Evolutionary conservation across 2,888 invertebrate genomes (phyloP).

Genomic region (Drosophila paranaensis): DNA sequence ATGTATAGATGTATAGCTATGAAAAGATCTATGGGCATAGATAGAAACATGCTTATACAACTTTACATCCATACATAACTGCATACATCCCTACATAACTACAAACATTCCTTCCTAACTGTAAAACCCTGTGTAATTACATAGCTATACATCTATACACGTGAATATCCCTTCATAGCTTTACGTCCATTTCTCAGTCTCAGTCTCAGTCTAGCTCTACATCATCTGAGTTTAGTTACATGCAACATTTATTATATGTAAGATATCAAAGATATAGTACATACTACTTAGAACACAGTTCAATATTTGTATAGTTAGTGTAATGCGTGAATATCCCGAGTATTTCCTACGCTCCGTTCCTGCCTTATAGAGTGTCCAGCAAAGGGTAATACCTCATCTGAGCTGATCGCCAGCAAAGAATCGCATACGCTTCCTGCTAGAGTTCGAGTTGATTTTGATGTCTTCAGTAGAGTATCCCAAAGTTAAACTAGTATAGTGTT

Average conservation of each 20-base stretch:
- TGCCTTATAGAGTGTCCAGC: too few species aligned
- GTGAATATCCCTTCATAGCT: background rate
- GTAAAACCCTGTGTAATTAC: background rate
- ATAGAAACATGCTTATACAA: background rate
- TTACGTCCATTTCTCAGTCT: background rate
- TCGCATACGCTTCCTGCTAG: too few species aligned
- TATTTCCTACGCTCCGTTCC: too few species aligned
- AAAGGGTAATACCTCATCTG: background rate
- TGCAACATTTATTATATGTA: background rate
- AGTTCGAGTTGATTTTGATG: background rate
- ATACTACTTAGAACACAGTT: background rate
- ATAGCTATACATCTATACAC: background rate
- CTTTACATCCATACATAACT: background rate
- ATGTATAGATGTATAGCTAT: too few species aligned
- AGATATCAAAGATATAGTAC: background rate
- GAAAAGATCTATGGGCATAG: too few species aligned
- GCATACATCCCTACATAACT: background rate
- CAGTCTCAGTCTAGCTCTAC: too few species aligned
- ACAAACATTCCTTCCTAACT: background rate
- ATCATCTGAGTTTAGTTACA: background rate
- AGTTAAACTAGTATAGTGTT: too few species aligned
- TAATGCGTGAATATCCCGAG: too few species aligned
- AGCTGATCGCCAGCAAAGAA: background rate
- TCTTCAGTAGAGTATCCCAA: background rate
- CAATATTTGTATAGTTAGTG: background rate